A percentile compares a stretch with the other conserved stretches of the same genome.
Evolutionary conservation across 2,113 vertebrate species (phyloP).

Genomic region (Acrocephalus arundinaceus): DNA sequence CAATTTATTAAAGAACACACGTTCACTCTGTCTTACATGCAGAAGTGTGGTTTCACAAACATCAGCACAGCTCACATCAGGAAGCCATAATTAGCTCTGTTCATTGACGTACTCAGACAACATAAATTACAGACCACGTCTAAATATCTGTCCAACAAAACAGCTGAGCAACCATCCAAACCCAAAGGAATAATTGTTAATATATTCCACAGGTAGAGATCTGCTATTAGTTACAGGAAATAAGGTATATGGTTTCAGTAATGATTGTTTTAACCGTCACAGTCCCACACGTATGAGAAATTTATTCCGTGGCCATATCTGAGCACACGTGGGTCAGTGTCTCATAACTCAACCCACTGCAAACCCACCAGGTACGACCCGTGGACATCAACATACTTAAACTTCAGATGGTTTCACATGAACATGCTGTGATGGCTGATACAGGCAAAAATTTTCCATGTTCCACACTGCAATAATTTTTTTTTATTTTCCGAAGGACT

Average conservation of each 20-base stretch:
- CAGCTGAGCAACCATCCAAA: conserved; percentile 62
- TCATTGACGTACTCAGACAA: conserved; percentile 31
- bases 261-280: conserved; percentile 62
- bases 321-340: conserved; percentile 21
- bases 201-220: conserved; percentile 67
- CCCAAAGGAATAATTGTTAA: conserved; percentile 58
- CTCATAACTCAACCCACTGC: conserved; percentile 6
- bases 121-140: conserved; percentile 29
- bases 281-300: conserved; percentile 76
- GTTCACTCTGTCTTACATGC: not conserved
- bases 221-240: conserved; percentile 69
- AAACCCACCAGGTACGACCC: conserved; percentile 16
- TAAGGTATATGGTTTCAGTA: conserved; percentile 69
- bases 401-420: not conserved
- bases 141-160: conserved; percentile 64
- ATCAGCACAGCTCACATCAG: conserved; percentile 17
- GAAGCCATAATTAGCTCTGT: conserved; percentile 34
- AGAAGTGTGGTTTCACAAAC: conserved; percentile 48
- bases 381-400: not conserved
- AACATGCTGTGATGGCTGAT: not conserved
- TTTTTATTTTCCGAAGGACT: conserved; percentile 23
- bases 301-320: conserved; percentile 58
- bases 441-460: not conserved
- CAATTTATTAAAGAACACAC: conserved; percentile 23
- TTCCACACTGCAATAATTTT: not conserved